Percentiles rank a stretch among this genome's conserved stretches.
Evolutionary conservation across 2,888 invertebrate genomes (phyloP).

Genomic region (Disparrhopalites patrizii): DNA sequence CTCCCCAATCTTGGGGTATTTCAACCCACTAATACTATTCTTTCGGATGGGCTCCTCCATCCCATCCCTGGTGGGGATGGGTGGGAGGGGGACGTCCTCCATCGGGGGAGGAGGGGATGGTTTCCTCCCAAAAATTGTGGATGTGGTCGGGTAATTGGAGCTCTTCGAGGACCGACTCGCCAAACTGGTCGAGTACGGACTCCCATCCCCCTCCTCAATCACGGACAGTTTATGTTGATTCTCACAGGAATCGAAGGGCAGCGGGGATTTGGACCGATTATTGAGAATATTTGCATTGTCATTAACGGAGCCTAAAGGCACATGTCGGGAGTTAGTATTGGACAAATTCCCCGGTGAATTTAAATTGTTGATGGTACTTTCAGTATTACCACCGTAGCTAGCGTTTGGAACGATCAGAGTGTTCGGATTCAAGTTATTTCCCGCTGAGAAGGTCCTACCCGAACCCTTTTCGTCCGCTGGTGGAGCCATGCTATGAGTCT

Average conservation of each 20-base stretch:
- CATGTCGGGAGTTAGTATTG: background rate
- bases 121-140: slow-evolving; percentile 40
- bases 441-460: background rate
- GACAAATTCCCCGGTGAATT: background rate
- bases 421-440: slow-evolving; percentile 1
- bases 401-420: background rate
- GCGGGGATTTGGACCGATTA: slow-evolving; percentile 20
- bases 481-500: background rate
- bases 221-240: slow-evolving; percentile 71
- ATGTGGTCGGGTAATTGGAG: slow-evolving; percentile 44
- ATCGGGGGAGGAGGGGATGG: slow-evolving; percentile 41
- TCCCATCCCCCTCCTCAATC: slow-evolving; percentile 77
- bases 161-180: slow-evolving; percentile 36
- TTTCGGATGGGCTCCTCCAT: background rate
- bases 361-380: slow-evolving; percentile 20
- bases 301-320: background rate
- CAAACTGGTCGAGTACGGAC: slow-evolving; percentile 59
- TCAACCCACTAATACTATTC: slow-evolving; percentile 3
- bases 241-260: slow-evolving; percentile 21
- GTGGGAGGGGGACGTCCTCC: slow-evolving; percentile 43
- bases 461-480: background rate
- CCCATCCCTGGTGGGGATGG: slow-evolving; percentile 12
- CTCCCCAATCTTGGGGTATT: slow-evolving; percentile 14
- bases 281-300: slow-evolving; percentile 6
- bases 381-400: slow-evolving; percentile 19